Evolutionary conservation across 2,797 vertebrate genomes (phyloP).

Genomic region (Rhinatrema bivittatum): DNA sequence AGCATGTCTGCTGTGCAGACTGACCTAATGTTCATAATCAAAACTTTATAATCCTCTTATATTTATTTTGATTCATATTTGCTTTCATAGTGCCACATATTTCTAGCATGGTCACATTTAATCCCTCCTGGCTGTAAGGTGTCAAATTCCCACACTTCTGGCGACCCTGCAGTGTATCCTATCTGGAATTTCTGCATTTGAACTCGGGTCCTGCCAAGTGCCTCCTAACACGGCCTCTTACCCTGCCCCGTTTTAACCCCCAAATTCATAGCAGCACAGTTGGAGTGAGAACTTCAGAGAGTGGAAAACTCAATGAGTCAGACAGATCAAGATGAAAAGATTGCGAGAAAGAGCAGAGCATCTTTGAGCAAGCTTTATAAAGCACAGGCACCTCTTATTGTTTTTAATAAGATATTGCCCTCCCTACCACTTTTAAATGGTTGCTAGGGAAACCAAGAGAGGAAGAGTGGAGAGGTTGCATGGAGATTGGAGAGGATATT

Average conservation of each 20-base stretch:
- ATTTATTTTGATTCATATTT: no score
- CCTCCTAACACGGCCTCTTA: background rate
- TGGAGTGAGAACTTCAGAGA: conserved; percentile 1
- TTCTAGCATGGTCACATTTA: no score
- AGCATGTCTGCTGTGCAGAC: no score
- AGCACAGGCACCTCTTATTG: conserved; percentile 28
- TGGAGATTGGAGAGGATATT: conserved; percentile 55
- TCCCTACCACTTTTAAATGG: conserved; percentile 58
- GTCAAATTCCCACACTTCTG: background rate
- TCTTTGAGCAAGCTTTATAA: conserved; percentile 37
- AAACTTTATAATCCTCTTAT: no score
- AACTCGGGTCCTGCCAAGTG: background rate
- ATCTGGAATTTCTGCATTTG: background rate
- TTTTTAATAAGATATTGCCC: conserved; percentile 45
- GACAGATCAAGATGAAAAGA: background rate
- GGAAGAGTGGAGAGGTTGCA: conserved; percentile 56
- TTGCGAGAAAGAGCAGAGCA: background rate
- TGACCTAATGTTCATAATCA: no score
- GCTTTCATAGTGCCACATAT: no score
- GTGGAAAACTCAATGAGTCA: background rate
- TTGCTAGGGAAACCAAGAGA: conserved; percentile 63
- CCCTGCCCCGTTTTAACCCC: conserved; percentile 25
- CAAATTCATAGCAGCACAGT: conserved; percentile 5
- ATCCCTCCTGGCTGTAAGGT: conserved; percentile 1
- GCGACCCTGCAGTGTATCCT: background rate